Evolutionary conservation across 2,797 vertebrate genomes (phyloP), one percentile per base, ranked within the genome.

Genomic region (Sebastes oblongus): DNA sequence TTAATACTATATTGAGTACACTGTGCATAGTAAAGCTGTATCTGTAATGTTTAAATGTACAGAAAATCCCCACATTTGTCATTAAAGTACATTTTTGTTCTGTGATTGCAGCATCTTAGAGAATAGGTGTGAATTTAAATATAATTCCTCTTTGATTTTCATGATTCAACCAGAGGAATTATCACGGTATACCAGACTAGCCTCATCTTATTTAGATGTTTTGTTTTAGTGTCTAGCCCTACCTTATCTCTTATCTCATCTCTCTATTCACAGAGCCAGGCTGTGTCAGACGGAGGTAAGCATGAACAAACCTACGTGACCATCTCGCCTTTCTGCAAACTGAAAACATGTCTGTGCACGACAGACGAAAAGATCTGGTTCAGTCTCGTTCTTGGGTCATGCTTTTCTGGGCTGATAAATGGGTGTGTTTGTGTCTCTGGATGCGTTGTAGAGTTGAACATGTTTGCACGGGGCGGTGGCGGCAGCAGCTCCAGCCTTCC

Each of bases 221-320:
- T 27, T n/a, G 25, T 68, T 80, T 59, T 8, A 32, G 6, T 20
- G 27, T 25, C 60, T 5, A 68, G 29, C 16, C 2, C 22, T 29
- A 8, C 24, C 61, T 68, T 27, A 3, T 42, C 70, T 93, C 58
- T 85, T 42, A 39, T 78, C 69, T 94, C 56, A 39, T 78, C 67
- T 94, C 56, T 91, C 30, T 89, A 42, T 89, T 85, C 83, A 18
- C 94, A 99, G 98, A 96, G 96, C 89, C 95, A 97, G 6, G 97
- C 98, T 2, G 97, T 97, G 76, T 99, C 98, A 0, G 98, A 99
- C 82, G 98, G 98, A 97, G 98, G 98, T 99, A 93, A 97, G 97
- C 61, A 9, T 77, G 66, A 89, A 60, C 64, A 72, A 68, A 27
- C 42, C 24, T 42, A 20, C 32, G 2, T 66, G 75, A 27, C 61